Conservation (phyloP, 2,888 invertebrate genomes). For the Hymenopus coronatus region DNA sequence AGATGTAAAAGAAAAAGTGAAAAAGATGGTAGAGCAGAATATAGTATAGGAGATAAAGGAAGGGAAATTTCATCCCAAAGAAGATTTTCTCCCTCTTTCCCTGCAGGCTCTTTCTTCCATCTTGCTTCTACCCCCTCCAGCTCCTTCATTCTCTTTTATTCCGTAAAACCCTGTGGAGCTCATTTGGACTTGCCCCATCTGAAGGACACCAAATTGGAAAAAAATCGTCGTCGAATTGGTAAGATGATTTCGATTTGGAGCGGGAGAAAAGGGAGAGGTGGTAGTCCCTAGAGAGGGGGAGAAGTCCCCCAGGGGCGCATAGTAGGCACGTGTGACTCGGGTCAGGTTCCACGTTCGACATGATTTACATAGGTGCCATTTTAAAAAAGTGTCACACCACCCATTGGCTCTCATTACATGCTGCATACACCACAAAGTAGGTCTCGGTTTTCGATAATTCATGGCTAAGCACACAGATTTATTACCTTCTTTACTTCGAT, state of each 20-base stretch:
- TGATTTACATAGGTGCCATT: neutral
- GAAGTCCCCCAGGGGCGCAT: neutral
- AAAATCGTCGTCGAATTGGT: conserved; percentile 33
- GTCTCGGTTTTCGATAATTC: too few species aligned
- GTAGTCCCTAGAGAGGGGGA: neutral
- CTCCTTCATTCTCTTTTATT: conserved; percentile 17
- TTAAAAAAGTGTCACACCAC: neutral
- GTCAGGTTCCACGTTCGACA: neutral
- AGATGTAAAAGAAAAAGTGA: neutral
- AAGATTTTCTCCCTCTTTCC: neutral
- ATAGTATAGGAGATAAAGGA: neutral
- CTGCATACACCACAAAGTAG: too few species aligned
- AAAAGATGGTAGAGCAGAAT: neutral
- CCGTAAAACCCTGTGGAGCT: conserved; percentile 31
- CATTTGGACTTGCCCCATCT: conserved; percentile 30
- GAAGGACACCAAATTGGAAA: conserved; percentile 33
- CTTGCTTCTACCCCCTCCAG: neutral
- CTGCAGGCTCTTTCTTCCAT: neutral
- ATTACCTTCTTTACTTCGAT: too few species aligned
- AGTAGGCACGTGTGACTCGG: neutral
- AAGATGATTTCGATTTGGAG: conserved; percentile 35
- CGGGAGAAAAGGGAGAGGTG: conserved; percentile 22
- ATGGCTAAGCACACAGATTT: too few species aligned
- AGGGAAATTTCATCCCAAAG: neutral
- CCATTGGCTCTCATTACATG: too few species aligned